These are phyloP conservation scores for Calephelis nemesis DNA, from an alignment of 1,140 invertebrate species.

Conservation along the genomic window DNA sequence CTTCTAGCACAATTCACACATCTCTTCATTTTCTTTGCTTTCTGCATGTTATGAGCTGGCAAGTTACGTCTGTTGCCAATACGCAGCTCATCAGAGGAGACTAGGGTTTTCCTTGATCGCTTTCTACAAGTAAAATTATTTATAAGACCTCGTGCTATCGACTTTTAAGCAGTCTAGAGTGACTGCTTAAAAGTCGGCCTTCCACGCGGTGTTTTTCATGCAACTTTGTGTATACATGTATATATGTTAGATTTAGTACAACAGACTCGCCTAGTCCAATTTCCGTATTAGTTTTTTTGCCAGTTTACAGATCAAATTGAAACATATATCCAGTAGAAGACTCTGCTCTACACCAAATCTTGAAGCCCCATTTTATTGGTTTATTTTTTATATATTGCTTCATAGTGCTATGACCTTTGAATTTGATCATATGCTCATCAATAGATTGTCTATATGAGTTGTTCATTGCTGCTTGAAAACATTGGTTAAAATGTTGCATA, in stretches of 20 bases:
- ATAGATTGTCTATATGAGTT: constrained; percentile 38
- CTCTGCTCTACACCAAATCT: constrained; percentile 15
- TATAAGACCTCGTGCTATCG: constrained; percentile 34
- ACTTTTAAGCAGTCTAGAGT: neutral
- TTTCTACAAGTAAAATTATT: constrained; percentile 40
- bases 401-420: constrained; percentile 40
- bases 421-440: constrained; percentile 39
- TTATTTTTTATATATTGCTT: constrained; percentile 45
- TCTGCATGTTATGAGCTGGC: constrained; percentile 35
- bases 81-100: constrained; percentile 31
- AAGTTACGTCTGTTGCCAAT: constrained; percentile 36
- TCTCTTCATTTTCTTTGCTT: constrained; percentile 31
- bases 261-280: constrained; percentile 47
- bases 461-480: constrained; percentile 36
- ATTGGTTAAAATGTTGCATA: constrained; percentile 41
- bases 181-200: too few species aligned
- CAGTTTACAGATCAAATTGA: constrained; percentile 26
- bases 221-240: too few species aligned
- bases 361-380: constrained; percentile 34
- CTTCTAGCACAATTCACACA: constrained; percentile 43
- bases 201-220: too few species aligned
- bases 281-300: constrained; percentile 14
- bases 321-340: constrained; percentile 41
- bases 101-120: constrained; percentile 33
- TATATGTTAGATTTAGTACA: constrained; percentile 39